Evolutionary conservation across 1,140 invertebrate species (phyloP).

Genomic region (Conus ventricosus): DNA sequence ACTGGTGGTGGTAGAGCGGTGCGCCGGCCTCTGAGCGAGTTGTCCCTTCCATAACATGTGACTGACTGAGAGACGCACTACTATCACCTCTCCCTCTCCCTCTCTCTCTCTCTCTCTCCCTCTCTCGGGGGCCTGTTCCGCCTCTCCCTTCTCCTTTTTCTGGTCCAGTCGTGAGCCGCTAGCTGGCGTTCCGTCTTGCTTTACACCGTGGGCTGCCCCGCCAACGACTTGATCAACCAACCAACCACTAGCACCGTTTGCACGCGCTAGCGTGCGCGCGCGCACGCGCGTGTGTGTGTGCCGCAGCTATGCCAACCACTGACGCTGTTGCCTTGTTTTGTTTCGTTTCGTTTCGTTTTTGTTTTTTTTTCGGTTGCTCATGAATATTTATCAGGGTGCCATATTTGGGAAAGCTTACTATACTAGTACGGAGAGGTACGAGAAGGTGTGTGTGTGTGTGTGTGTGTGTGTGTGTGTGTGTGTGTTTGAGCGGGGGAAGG

Average conservation of each 20-base stretch:
- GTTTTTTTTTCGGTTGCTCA: not conserved
- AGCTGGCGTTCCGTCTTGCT: not conserved
- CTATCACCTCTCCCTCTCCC: not conserved
- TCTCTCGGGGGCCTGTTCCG: not conserved
- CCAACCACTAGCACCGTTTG: not conserved
- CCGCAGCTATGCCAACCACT: too few relatives aligned
- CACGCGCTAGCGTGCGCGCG: not conserved
- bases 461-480: too few relatives aligned
- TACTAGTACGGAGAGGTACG: not conserved
- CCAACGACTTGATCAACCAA: not conserved
- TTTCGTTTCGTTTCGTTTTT: too few relatives aligned
- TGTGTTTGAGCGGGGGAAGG: too few relatives aligned
- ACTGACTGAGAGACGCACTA: not conserved
- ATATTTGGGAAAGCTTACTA: not conserved
- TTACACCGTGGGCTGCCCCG: not conserved
- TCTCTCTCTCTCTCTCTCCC: not conserved
- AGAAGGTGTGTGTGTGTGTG: too few relatives aligned
- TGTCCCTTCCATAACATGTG: not conserved
- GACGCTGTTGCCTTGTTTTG: too few relatives aligned
- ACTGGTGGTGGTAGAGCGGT: not conserved
- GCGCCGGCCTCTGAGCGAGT: not conserved
- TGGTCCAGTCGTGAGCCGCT: not conserved
- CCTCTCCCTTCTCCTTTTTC: too few relatives aligned
- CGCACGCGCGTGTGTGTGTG: too few relatives aligned
- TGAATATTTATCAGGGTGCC: conserved; percentile 7